Evolutionary conservation across 2,888 invertebrate genomes (phyloP).

Genomic region (Andricus curvator): DNA sequence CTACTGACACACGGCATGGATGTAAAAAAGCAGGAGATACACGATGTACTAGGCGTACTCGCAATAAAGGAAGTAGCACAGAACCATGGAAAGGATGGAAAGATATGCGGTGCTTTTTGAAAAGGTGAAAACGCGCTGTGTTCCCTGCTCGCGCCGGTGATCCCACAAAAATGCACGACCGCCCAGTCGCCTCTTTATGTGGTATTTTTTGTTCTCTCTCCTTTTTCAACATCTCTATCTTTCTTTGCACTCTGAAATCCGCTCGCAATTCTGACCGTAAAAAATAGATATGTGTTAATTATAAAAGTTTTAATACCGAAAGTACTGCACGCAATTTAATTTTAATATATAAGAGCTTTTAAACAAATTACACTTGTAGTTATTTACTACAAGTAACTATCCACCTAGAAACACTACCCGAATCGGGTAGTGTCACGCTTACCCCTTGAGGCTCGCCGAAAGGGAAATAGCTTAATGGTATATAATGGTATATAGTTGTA

Average conservation of each 20-base stretch:
- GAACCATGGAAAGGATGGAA: not conserved
- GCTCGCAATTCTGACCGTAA: not conserved
- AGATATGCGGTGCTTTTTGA: slow-evolving; percentile 44
- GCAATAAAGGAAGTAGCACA: not conserved
- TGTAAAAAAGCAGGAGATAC: slow-evolving; percentile 13
- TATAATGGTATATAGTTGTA: too few species aligned
- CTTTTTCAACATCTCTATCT: slow-evolving; percentile 13
- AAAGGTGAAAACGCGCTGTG: slow-evolving; percentile 55
- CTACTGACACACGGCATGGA: not conserved
- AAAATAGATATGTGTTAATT: slow-evolving; percentile 7
- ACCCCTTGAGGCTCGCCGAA: too few species aligned
- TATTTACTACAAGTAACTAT: too few species aligned
- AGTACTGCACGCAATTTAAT: not conserved
- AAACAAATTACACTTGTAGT: too few species aligned
- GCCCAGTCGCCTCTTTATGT: slow-evolving; percentile 28
- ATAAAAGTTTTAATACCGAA: not conserved
- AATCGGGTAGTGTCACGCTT: too few species aligned
- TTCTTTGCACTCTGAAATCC: not conserved
- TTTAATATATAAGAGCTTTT: not conserved
- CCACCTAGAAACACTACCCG: too few species aligned
- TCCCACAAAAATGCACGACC: slow-evolving; percentile 62
- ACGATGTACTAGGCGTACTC: not conserved
- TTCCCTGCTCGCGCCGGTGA: slow-evolving; percentile 52
- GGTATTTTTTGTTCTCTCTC: slow-evolving; percentile 39
- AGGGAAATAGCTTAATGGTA: too few species aligned